These are phyloP conservation scores for Chitala chitala DNA, from an alignment of 2,113 vertebrate species.

Conservation along the genomic window DNA sequence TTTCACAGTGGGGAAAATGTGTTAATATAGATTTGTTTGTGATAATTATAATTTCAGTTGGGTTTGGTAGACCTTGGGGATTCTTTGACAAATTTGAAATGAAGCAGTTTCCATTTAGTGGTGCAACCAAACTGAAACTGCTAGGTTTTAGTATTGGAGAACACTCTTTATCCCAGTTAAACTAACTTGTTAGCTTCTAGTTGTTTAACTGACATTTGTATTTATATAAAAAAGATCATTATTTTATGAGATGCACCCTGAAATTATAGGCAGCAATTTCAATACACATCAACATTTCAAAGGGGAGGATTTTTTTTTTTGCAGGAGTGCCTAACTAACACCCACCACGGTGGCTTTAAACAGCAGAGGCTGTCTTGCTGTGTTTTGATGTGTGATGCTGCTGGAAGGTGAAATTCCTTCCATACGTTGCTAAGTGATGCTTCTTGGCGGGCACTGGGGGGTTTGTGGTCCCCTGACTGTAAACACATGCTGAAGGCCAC, in stretches of 20 bases:
- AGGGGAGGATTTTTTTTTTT: neutral
- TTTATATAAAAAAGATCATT: neutral
- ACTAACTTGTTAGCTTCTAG: too few relatives aligned
- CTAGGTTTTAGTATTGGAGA: too few relatives aligned
- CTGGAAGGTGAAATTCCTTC: constrained; percentile 7
- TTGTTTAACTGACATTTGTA: neutral
- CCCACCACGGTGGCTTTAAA: neutral
- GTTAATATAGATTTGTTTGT: too few relatives aligned
- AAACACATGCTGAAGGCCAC: constrained; percentile 21
- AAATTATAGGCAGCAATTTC: neutral
- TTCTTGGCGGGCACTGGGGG: constrained; percentile 11
- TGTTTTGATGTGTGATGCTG: neutral
- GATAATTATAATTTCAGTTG: too few relatives aligned
- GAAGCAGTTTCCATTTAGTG: too few relatives aligned
- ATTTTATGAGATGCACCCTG: neutral
- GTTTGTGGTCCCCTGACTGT: constrained; percentile 17
- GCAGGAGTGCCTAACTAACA: neutral
- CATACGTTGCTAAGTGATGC: constrained; percentile 13
- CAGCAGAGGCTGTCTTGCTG: too few relatives aligned
- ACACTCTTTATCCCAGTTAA: too few relatives aligned
- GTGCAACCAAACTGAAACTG: too few relatives aligned
- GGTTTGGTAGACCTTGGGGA: too few relatives aligned
- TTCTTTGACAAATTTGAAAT: too few relatives aligned
- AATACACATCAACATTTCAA: neutral
- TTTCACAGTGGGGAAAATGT: too few relatives aligned